phyloP scores from a whole-genome alignment of 2,113 vertebrate species.

The Spizaetus ornatus region DNA sequence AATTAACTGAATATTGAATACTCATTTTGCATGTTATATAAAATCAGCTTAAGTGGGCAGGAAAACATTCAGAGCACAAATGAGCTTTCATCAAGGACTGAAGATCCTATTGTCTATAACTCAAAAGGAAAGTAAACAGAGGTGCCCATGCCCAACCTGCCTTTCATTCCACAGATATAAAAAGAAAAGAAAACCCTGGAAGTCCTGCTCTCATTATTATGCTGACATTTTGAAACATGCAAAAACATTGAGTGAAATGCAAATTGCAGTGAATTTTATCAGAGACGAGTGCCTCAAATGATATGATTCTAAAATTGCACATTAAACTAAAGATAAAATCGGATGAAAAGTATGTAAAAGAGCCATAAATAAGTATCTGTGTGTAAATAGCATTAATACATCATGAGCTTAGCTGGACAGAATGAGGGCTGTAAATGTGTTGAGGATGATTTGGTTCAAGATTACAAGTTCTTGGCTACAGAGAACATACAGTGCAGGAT shows the following conservation, averaged over 20 bases:
- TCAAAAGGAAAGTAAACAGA: slow-evolving; percentile 17
- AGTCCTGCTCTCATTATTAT: neutral
- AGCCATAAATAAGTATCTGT: neutral
- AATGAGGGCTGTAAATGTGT: neutral
- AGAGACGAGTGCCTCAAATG: neutral
- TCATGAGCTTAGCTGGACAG: neutral
- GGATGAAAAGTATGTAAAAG: neutral
- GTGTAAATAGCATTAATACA: slow-evolving; percentile 7
- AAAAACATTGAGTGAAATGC: slow-evolving; percentile 38
- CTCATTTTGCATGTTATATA: neutral
- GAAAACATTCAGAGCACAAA: slow-evolving; percentile 1
- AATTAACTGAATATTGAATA: slow-evolving; percentile 14
- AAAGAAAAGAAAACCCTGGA: neutral
- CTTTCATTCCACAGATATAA: neutral
- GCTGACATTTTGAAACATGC: slow-evolving; percentile 50
- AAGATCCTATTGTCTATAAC: neutral
- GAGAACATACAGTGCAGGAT: neutral
- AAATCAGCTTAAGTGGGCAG: neutral
- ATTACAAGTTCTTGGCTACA: slow-evolving; percentile 5
- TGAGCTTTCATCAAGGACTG: neutral
- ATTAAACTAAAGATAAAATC: neutral
- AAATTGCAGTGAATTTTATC: slow-evolving; percentile 50
- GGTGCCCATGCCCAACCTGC: neutral
- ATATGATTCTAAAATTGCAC: neutral
- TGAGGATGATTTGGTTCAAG: slow-evolving; percentile 13